Evolutionary conservation across 2,797 vertebrate species (phyloP), one percentile per base, ranked within the genome.

Genomic region (Ciconia nigra): DNA sequence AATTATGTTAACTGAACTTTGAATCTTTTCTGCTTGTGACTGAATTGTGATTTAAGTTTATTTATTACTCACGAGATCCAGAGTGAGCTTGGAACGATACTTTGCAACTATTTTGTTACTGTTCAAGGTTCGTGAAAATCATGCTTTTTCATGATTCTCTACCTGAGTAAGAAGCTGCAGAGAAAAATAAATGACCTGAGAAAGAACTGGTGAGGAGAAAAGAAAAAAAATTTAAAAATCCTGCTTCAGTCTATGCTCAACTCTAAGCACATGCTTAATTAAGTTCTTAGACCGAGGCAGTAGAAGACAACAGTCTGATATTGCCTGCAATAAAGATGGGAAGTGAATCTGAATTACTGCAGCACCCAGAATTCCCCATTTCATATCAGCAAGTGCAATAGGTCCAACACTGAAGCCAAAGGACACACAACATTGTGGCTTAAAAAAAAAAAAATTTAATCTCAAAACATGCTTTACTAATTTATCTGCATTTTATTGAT

Each of bases 401-500:
- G 70, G 37, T 85, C 55, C 12, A 79, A n/a, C 39, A 67, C 74
- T 39, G 42, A 77, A 58, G 67, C 46, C 44, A 96, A 67, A 94
- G 35, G 67, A 42, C 35, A 76, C 21, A 35, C 54, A 59, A 76
- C 39, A 78, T 5, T 21, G 58, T 57, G 55, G 44, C 44, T 87
- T 95, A 29, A 90, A 87, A 82, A 76, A 78, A 70, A 76, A 52
- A 85, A 46, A 46, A 46, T 28, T 21, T 55, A 12, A 92, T 81
- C 71, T 89, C 65, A 94, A 84, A 83, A 91, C 14, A 33, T 59
- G 41, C 63, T 91, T 88, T 47, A 66, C 44, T 90, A 91, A 96
- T 96, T 96, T 93, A 97, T 86, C 63, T 81, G 79, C 16, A 20
- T 79, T 81, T 81, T 92, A 82, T 66, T 89, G 89, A 95, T 66